Percentiles rank a stretch among this genome's conserved stretches.
phyloP scores from a whole-genome alignment of 2,888 invertebrate genomes.

The Conomelus anceps region DNA sequence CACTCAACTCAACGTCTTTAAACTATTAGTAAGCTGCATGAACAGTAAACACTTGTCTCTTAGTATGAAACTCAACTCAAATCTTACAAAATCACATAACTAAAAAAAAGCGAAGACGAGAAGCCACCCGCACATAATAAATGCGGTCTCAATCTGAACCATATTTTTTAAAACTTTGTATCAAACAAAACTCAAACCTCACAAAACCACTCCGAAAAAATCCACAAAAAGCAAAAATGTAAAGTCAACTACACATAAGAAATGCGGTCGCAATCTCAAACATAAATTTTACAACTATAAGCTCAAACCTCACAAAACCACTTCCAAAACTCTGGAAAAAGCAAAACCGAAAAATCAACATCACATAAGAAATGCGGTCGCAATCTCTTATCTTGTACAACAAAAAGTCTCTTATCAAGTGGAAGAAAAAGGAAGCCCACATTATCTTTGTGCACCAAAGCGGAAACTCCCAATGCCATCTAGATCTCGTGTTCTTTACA shows the following conservation, averaged over 20 bases:
- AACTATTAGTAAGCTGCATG: no score
- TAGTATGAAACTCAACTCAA: no score
- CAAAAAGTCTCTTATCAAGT: no score
- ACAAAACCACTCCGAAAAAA: neutral
- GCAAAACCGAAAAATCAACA: neutral
- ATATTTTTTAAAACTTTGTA: no score
- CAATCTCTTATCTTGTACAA: neutral
- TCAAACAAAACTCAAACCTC: neutral
- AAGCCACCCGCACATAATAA: no score
- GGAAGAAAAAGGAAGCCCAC: neutral
- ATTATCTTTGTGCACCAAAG: neutral
- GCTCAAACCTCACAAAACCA: neutral
- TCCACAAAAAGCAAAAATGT: neutral
- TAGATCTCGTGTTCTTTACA: neutral
- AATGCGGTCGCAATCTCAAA: neutral
- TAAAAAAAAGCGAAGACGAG: no score
- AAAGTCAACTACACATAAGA: neutral
- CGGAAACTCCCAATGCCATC: neutral
- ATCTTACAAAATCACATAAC: no score
- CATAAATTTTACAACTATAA: no score
- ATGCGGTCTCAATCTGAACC: no score
- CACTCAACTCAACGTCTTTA: no score
- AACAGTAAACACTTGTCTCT: no score
- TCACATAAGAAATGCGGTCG: neutral
- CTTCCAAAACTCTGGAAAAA: neutral